Percentiles rank a stretch among this genome's conserved stretches.
These are phyloP conservation scores for Spheniscus mendiculus DNA, from an alignment of 2,113 vertebrate genomes.

Conservation along the genomic window DNA sequence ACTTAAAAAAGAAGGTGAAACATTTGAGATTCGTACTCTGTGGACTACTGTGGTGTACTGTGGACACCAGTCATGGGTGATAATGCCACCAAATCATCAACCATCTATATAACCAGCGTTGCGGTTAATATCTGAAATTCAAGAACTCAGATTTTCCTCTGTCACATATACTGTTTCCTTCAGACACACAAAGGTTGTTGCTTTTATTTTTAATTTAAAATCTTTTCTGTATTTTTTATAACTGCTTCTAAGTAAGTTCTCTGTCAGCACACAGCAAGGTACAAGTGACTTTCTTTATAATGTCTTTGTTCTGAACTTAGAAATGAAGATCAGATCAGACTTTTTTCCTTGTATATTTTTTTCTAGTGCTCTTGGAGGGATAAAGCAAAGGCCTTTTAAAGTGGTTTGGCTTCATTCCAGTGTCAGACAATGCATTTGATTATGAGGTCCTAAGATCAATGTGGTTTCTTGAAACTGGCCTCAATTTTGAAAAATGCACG, in stretches of 20 bases:
- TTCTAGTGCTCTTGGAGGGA: neutral
- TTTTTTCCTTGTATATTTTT: neutral
- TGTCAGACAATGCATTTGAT: conserved; percentile 28
- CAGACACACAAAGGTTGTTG: neutral
- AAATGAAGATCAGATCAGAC: neutral
- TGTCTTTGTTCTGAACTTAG: neutral
- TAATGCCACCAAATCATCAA: neutral
- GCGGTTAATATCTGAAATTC: neutral
- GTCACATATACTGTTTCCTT: neutral
- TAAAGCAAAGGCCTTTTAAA: neutral
- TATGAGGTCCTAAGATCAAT: conserved; percentile 7
- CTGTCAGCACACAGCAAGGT: neutral
- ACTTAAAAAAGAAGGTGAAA: neutral
- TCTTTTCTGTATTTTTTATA: neutral
- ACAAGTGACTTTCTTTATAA: neutral
- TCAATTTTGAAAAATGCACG: neutral
- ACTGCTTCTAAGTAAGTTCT: neutral
- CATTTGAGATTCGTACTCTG: neutral
- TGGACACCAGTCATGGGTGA: neutral
- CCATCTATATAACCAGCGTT: neutral
- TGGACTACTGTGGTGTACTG: neutral
- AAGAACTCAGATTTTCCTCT: neutral
- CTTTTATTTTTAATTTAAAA: neutral
- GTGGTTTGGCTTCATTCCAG: neutral
- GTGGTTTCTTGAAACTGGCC: neutral